Conservation (phyloP, 1,140 invertebrate species). For the Drosophila parvula region DNA sequence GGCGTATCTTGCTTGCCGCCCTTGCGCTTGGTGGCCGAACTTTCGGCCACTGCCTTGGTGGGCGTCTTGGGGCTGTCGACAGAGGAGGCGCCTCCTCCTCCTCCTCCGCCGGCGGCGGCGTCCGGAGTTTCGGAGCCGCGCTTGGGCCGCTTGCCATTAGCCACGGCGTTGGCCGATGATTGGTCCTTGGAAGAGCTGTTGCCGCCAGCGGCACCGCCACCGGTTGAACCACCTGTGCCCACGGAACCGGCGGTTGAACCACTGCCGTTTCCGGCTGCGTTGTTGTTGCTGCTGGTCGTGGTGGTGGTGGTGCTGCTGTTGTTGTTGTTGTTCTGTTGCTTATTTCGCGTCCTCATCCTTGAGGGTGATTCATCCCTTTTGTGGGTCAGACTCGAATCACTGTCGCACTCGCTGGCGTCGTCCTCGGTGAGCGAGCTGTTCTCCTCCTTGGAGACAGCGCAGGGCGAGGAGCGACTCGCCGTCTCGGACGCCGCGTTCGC, state of each 20-base stretch:
- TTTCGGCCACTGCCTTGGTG: conserved; percentile 85
- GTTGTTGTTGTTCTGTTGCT: conserved; percentile 85
- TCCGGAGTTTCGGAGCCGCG: conserved; percentile 91
- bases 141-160: conserved; percentile 87
- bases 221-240: conserved; percentile 43
- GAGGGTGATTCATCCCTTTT: conserved; percentile 90
- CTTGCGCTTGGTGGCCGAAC: conserved; percentile 86
- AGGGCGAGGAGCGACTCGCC: conserved; percentile 86
- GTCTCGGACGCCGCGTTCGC: conserved; percentile 79
- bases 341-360: conserved; percentile 94
- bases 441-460: conserved; percentile 86
- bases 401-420: conserved; percentile 96
- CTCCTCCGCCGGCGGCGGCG: conserved; percentile 47
- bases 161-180: conserved; percentile 84
- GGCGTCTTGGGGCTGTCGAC: conserved; percentile 86
- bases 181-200: conserved; percentile 67
- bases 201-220: conserved; percentile 44
- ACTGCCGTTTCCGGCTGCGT: conserved; percentile 49
- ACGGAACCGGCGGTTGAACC: conserved; percentile 27
- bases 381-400: conserved; percentile 91
- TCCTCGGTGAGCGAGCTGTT: conserved; percentile 97
- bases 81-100: conserved; percentile 23
- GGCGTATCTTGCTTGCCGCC: conserved; percentile 88
- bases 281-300: conserved; percentile 46
- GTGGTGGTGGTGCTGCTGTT: conserved; percentile 48